Base-by-base conservation (phyloP, 2,888 invertebrate genomes). In the Anthrax anthrax region DNA sequence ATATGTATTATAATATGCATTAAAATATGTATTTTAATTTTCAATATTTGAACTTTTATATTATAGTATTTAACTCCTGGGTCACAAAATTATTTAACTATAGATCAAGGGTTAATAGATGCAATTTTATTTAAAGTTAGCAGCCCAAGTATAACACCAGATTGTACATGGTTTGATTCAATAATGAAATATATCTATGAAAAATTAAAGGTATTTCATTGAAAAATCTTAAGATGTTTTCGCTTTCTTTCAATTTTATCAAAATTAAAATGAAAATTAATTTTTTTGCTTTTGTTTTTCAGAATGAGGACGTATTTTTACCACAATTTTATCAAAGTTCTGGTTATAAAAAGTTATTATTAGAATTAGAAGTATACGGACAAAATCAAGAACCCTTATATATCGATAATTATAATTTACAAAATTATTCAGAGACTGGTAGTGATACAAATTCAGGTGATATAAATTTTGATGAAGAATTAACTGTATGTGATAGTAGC, bases 171-270 rank as follows among this genome's bases (percentile, higher is more conserved):
- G 56, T 55, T 56, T 37, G 56, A 56, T 32, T 55, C 55, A 14
- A 56, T 56, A 16, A 53, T 53, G 19, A 55, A 56, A 49, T 56
- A 50, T 41, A 52, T 56, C 13, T 56, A 55, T 18, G 56, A 55
- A 40, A 56, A 56, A 44, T 39, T 56, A 10, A 56, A 56, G 42
- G 53, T 53, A 47, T 34, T 13, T 17, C 14, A 13, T 9, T 3
- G 14, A 13, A 32, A 37, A n/a, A n/a, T 5, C n/a, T n/a, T n/a
- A n/a, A n/a, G n/a, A n/a, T n/a, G n/a, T n/a, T n/a, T 10, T 34
- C 36, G 16, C 39, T 17, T 18, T 18, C 10, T 9, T 18, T 17
- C 42, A 10, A n/a, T 13, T 10, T 9, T 5, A 13, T 18, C 9
- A 5, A 2, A 16, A 38, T 16, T 17, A 3, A 17, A 36, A 4